These are phyloP conservation scores for Cosmopolites sordidus DNA, from an alignment of 2,888 invertebrate genomes.

Conservation along the genomic window DNA sequence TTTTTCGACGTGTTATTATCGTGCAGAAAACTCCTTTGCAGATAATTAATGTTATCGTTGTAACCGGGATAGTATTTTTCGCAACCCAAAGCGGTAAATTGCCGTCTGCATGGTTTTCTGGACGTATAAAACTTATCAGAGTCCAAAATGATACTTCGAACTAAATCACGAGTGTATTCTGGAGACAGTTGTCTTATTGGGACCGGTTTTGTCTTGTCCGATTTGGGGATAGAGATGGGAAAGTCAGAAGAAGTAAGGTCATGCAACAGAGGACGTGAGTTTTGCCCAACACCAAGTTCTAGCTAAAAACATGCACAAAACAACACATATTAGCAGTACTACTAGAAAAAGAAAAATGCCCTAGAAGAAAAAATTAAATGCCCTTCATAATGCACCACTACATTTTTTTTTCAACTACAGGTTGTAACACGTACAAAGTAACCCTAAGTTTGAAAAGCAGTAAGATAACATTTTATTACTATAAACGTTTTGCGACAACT, in stretches of 20 bases:
- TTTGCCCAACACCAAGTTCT: slow-evolving; percentile 39
- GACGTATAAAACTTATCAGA: slow-evolving; percentile 48
- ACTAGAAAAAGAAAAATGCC: no score
- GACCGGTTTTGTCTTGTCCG: slow-evolving; percentile 33
- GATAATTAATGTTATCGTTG: slow-evolving; percentile 20
- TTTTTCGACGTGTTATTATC: slow-evolving; percentile 6
- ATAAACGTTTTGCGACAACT: no score
- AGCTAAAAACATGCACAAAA: slow-evolving; percentile 40
- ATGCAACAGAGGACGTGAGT: slow-evolving; percentile 35
- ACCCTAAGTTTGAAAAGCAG: no score
- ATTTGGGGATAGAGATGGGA: slow-evolving; percentile 27
- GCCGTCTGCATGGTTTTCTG: slow-evolving; percentile 40
- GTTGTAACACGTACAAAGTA: no score
- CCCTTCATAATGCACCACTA: no score
- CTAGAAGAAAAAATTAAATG: no score
- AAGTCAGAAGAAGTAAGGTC: slow-evolving; percentile 27
- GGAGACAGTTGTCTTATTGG: slow-evolving; percentile 27
- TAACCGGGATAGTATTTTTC: slow-evolving; percentile 42
- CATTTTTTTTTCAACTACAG: no score
- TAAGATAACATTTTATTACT: no score
- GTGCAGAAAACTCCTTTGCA: slow-evolving; percentile 36
- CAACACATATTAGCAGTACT: slow-evolving; percentile 18
- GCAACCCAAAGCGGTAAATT: slow-evolving; percentile 45
- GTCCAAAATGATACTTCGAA: slow-evolving; percentile 45
- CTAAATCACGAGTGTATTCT: slow-evolving; percentile 34